Evolutionary conservation across 2,888 invertebrate genomes (phyloP).

Genomic region (Phrixothrix hirtus): DNA sequence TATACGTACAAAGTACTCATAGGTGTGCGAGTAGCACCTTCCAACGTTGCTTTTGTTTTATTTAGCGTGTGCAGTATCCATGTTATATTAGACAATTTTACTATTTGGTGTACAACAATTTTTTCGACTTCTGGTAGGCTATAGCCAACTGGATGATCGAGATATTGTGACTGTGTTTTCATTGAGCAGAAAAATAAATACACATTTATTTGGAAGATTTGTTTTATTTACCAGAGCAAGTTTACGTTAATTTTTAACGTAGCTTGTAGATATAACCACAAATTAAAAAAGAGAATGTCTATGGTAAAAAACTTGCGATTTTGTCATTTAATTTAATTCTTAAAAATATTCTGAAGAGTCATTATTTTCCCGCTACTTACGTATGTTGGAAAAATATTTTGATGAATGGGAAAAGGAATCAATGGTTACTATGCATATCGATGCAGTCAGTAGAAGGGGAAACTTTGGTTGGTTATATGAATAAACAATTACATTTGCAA

Average conservation of each 20-base stretch:
- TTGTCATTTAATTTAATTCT: too few species aligned
- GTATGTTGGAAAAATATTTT: too few species aligned
- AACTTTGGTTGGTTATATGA: too few species aligned
- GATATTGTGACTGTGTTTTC: constrained; percentile 62
- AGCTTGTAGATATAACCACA: neutral
- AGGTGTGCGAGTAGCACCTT: constrained; percentile 55
- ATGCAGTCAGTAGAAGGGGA: too few species aligned
- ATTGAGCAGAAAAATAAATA: constrained; percentile 75
- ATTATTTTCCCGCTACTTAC: too few species aligned
- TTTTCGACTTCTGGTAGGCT: constrained; percentile 48
- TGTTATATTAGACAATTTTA: constrained; percentile 60
- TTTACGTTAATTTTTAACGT: neutral
- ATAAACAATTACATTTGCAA: too few species aligned
- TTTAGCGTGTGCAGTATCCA: constrained; percentile 59
- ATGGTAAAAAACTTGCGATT: too few species aligned
- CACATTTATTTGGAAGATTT: constrained; percentile 69
- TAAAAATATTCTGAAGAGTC: too few species aligned
- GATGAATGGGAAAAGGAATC: too few species aligned
- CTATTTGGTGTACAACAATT: constrained; percentile 60
- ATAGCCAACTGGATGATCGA: constrained; percentile 46
- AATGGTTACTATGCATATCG: too few species aligned
- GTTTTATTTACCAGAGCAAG: neutral
- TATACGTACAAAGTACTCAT: constrained; percentile 58
- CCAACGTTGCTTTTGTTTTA: constrained; percentile 53
- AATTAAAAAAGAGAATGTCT: too few species aligned